These are phyloP conservation scores for Neoaliturus tenellus DNA, from an alignment of 2,888 invertebrate genomes.

Conservation along the genomic window DNA sequence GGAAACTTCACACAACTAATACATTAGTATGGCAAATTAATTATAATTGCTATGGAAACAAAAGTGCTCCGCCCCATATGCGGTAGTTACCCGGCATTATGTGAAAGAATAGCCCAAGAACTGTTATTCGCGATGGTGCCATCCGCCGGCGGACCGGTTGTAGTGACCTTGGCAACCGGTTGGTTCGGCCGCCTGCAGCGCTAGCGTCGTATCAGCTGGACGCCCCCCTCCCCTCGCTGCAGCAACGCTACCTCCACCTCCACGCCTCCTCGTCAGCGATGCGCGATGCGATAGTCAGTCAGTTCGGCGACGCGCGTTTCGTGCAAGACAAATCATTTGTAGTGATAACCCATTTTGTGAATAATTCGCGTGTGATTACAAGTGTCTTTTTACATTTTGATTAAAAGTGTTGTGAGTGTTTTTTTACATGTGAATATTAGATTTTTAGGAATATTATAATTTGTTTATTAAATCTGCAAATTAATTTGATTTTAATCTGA, in stretches of 20 bases:
- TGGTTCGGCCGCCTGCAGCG: constrained; percentile 23
- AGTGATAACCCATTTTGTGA: not conserved
- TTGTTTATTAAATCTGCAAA: no score
- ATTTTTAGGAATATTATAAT: no score
- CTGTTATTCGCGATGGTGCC: constrained; percentile 21
- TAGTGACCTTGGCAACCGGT: constrained; percentile 48
- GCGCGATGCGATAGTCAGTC: not conserved
- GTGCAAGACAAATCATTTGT: not conserved
- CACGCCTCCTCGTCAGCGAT: not conserved
- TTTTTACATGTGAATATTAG: no score
- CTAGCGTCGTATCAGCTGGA: constrained; percentile 27
- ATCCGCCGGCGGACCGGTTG: constrained; percentile 9
- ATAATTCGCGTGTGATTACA: not conserved
- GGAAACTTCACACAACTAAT: no score
- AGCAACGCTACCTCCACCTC: not conserved
- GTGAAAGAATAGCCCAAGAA: not conserved
- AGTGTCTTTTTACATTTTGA: no score
- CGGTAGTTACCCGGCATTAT: no score
- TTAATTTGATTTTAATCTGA: no score
- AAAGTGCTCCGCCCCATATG: no score
- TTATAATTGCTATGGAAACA: no score
- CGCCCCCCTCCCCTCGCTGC: not conserved
- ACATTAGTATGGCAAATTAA: no score
- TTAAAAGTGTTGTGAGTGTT: no score
- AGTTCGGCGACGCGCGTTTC: not conserved